Conservation (phyloP, 2,797 vertebrate species). For the Sebastes glaucus region DNA sequence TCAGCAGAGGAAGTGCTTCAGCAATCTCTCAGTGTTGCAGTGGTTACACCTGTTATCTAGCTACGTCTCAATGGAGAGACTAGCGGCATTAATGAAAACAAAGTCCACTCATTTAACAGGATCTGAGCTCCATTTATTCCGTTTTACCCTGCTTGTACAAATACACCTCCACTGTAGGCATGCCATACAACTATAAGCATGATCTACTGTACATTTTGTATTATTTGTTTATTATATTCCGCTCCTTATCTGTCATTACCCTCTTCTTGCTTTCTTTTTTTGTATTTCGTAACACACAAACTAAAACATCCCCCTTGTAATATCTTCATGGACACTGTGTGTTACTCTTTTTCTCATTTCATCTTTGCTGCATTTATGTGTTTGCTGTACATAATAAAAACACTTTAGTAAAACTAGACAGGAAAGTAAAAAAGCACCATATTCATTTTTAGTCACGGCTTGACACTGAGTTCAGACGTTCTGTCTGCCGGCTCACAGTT, state of each 20-base stretch:
- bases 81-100: slow-evolving; percentile 17
- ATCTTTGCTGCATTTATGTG: neutral
- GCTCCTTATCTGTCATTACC: neutral
- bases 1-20: slow-evolving; percentile 44
- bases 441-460: neutral
- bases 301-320: neutral
- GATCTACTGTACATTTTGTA: neutral
- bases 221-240: neutral
- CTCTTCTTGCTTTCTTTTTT: neutral
- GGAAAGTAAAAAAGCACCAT: neutral
- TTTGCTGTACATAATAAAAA: neutral
- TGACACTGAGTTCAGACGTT: slow-evolving; percentile 3
- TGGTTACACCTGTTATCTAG: slow-evolving; percentile 33
- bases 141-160: neutral
- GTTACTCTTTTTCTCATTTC: neutral
- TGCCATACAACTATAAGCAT: neutral
- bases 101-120: neutral
- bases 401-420: neutral
- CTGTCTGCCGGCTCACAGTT: neutral
- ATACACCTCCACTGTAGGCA: neutral
- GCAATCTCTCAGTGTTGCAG: slow-evolving; percentile 25
- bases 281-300: neutral
- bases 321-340: neutral
- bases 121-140: neutral
- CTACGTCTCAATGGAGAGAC: slow-evolving; percentile 3